Evolutionary conservation across 2,113 vertebrate species (phyloP), one percentile per base, ranked within the genome.

Genomic region (Bos indicus): DNA sequence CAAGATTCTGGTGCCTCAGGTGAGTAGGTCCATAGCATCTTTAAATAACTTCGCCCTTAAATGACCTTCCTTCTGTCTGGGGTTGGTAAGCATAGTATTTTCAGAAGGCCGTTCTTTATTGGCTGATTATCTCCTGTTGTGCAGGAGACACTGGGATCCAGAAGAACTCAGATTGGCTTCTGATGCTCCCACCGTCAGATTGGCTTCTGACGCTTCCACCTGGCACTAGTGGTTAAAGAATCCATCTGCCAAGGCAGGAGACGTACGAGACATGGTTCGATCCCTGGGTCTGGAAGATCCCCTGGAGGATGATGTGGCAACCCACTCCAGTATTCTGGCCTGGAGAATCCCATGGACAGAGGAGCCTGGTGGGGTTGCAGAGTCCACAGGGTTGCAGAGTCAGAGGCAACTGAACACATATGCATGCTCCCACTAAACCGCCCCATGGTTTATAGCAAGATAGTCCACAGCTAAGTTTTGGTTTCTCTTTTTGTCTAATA

Each of bases 201-300:
- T 7, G 19, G 64, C 30, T 16, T 28, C 46, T 81, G 13, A 10
- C 1, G 1, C 6, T 54, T 11, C 59, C 33, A 71, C 0, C 0
- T 40, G n/a, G n/a, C 0, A 5, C 36, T 74, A 77, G 23, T 43
- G 71, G 11, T 43, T 19, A 77, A 77, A 14, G 23, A 77, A 43
- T 43, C 71, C 23, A 2, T 9, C 71, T 77, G 40, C 40, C 40
- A 77, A 15, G 33, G 40, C 40, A 77, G 23, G 71, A 77, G 71
- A 77, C 71, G 2, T 43, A 43, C 7, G 11, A 43, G 40, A 43
- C 6, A 43, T 0, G 1, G 13, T 43, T 77, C 6, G 2, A 43
- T 77, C 23, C 23, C 40, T 43, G 12, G 71, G 12, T 77, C 40
- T 43, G 7, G 40, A 43, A 77, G 71, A 77, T 77, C 23, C 23